Base-by-base conservation (phyloP, 2,888 invertebrate species). In the Stenurella melanura region DNA sequence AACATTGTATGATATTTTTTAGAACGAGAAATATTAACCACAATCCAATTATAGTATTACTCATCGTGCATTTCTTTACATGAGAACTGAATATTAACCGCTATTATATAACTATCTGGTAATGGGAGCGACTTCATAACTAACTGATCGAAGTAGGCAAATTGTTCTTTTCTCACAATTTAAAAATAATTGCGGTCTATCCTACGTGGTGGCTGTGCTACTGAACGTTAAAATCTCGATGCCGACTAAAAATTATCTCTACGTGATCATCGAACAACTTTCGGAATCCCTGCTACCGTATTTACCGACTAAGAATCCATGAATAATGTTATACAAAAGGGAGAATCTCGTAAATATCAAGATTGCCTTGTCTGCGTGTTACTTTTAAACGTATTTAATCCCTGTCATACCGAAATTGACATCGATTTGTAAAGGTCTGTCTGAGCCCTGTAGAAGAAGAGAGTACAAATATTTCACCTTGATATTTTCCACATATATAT, bases 181-280 rank as follows among this genome's bases (percentile, higher is more conserved):
- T 87, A 86, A 85, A 87, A 87, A 87, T 88, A 87, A 88, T 88
- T 88, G 88, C 85, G 88, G 87, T 87, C 75, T 82, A 77, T 69
- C 70, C 80, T 85, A 85, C 85, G 87, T 86, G 86, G 86, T 83
- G 80, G 85, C 77, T 77, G 79, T 77, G 82, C 86, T 85, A 86
- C 86, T 81, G 86, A 86, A 84, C 83, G 82, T 78, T 84, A 82
- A 83, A 84, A 82, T 81, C 78, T 78, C 80, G 81, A 80, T 74
- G 81, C 82, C 82, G 82, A 78, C 84, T 84, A 84, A 84, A 85
- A 85, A 85, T 83, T 84, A 84, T 83, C 82, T 73, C 80, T 81
- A 85, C 85, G 85, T 85, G 85, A 84, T 84, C 82, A 80, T 82
- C 83, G 78, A 75, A 71, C 75, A 74, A 66, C 69, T 72, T 73